A percentile compares a stretch with the other conserved stretches of the same genome.
Evolutionary conservation across 2,797 vertebrate species (phyloP).

Genomic region (Triplophysa yarkandensis): DNA sequence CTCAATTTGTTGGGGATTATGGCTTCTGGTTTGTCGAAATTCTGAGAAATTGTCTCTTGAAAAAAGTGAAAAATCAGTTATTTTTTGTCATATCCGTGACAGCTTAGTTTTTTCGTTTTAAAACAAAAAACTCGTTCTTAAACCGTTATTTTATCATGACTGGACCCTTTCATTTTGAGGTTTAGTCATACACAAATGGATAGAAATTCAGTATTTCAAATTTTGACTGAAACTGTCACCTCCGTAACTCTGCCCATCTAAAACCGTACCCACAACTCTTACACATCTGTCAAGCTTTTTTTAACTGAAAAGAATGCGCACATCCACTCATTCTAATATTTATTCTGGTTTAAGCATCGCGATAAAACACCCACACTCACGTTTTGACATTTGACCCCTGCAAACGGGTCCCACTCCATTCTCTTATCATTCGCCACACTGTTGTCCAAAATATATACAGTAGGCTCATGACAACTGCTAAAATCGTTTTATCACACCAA

Average conservation of each 20-base stretch:
- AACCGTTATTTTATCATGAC: too few relatives aligned
- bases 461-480: conserved; percentile 77
- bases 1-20: too few relatives aligned
- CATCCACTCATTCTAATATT: background rate
- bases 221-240: too few relatives aligned
- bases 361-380: conserved; percentile 25
- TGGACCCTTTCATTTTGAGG: too few relatives aligned
- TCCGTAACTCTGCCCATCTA: too few relatives aligned
- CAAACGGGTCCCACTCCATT: conserved; percentile 81
- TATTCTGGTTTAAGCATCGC: background rate
- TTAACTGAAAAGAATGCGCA: background rate
- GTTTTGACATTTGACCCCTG: conserved; percentile 75
- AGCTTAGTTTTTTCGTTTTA: too few relatives aligned
- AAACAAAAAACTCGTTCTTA: too few relatives aligned
- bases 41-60: too few relatives aligned
- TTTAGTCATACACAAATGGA: too few relatives aligned
- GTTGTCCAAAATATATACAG: conserved; percentile 26
- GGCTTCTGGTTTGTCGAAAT: background rate
- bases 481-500: conserved; percentile 85
- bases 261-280: background rate
- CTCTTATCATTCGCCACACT: conserved; percentile 55
- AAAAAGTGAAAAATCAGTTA: too few relatives aligned
- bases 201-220: too few relatives aligned
- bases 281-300: background rate
- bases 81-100: too few relatives aligned